These are phyloP conservation scores for Drosophila albomicans DNA, from an alignment of 1,140 invertebrate genomes.

Conservation along the genomic window DNA sequence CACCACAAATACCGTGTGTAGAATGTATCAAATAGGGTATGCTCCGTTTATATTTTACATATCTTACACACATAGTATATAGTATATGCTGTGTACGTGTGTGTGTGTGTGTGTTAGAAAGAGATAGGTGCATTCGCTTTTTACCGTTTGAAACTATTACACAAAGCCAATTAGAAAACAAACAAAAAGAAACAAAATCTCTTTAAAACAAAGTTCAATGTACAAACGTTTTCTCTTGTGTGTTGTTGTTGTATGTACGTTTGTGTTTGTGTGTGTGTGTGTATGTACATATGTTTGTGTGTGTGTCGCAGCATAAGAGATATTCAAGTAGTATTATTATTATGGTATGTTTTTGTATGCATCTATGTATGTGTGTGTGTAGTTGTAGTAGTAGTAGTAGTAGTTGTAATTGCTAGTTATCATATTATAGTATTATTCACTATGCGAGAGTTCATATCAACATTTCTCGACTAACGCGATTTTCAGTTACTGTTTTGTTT, in stretches of 20 bases:
- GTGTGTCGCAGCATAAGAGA: constrained; percentile 37
- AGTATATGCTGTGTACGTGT: constrained; percentile 34
- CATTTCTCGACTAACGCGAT: constrained; percentile 36
- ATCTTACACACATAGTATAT: constrained; percentile 50
- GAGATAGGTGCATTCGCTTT: constrained; percentile 32
- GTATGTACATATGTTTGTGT: constrained; percentile 8
- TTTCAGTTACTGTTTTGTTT: constrained; percentile 37
- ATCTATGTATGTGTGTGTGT: background rate
- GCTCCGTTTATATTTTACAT: constrained; percentile 35
- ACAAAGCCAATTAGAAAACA: constrained; percentile 73
- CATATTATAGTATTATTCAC: constrained; percentile 4
- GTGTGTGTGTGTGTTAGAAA: constrained; percentile 22
- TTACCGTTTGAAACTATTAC: constrained; percentile 48
- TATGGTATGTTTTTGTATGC: constrained; percentile 24
- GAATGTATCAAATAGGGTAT: constrained; percentile 19
- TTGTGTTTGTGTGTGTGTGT: constrained; percentile 19
- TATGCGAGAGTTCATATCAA: constrained; percentile 37
- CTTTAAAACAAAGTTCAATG: constrained; percentile 25
- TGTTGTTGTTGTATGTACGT: constrained; percentile 6
- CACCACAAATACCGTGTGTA: constrained; percentile 36
- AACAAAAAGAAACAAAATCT: constrained; percentile 23
- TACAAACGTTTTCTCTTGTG: constrained; percentile 19
- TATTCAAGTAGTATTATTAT: constrained; percentile 16
- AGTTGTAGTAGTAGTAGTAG: constrained; percentile 1
- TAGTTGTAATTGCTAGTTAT: constrained; percentile 12